phyloP scores from a whole-genome alignment of 2,113 vertebrate genomes.

The Xenopus borealis region DNA sequence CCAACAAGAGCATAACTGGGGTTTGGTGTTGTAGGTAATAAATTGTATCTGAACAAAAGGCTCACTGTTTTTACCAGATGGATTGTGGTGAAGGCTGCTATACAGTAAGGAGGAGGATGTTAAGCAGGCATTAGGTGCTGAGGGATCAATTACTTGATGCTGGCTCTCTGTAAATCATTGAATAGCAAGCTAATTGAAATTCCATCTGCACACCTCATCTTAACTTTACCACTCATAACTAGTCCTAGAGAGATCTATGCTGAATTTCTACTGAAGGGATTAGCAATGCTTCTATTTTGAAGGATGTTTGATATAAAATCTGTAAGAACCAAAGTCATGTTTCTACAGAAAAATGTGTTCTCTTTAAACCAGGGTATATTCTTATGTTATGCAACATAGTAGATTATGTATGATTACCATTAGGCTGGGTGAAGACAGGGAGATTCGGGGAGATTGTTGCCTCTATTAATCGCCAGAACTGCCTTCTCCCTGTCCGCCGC shows the following conservation, averaged over 20 bases:
- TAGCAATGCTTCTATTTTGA: conserved; percentile 8
- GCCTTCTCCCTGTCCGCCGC: no score
- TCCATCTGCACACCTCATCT: conserved; percentile 46
- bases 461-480: no score
- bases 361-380: no score
- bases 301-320: background rate
- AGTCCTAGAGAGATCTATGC: conserved; percentile 22
- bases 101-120: conserved; percentile 38
- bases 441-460: no score
- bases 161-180: conserved; percentile 46
- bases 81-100: conserved; percentile 40
- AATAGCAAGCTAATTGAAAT: conserved; percentile 46
- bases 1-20: conserved; percentile 46
- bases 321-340: no score
- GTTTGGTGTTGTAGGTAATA: conserved; percentile 46
- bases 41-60: conserved; percentile 49
- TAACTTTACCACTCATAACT: conserved; percentile 24
- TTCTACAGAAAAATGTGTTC: no score
- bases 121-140: conserved; percentile 35
- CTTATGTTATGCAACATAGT: no score
- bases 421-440: no score
- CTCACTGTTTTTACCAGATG: conserved; percentile 41
- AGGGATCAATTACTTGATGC: conserved; percentile 41
- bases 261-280: conserved; percentile 8
- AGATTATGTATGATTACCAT: no score